Evolutionary conservation across 2,113 vertebrate species (phyloP).

Genomic region (Scomber colias): DNA sequence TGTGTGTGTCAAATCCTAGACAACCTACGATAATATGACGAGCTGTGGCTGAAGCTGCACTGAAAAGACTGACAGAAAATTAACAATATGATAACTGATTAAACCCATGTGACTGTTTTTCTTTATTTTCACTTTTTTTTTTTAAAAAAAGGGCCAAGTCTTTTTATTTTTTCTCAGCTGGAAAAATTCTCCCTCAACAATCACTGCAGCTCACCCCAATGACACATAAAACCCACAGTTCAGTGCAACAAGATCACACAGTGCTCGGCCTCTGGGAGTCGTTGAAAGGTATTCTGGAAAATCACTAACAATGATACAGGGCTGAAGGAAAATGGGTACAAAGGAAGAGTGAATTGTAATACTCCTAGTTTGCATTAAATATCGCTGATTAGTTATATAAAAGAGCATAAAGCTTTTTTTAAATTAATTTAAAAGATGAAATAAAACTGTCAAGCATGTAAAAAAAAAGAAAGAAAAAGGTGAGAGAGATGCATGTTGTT

Average conservation of each 20-base stretch:
- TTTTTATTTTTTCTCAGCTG: neutral
- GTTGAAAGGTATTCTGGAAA: slow-evolving; percentile 16
- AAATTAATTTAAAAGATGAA: too few species aligned
- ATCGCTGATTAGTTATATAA: neutral
- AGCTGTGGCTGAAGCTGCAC: neutral
- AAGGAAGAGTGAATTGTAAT: too few species aligned
- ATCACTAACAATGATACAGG: neutral
- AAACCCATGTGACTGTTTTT: neutral
- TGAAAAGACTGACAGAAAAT: too few species aligned
- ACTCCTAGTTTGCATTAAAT: too few species aligned
- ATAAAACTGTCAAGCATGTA: neutral
- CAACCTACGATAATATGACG: neutral
- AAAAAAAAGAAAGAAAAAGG: too few species aligned
- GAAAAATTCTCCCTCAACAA: neutral
- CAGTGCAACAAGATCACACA: neutral
- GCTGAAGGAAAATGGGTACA: neutral
- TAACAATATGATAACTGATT: too few species aligned
- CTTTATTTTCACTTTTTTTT: neutral
- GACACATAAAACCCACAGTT: neutral
- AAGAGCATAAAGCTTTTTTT: neutral
- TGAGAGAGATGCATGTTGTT: neutral
- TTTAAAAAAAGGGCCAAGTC: neutral
- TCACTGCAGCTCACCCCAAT: neutral
- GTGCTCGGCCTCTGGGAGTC: neutral
- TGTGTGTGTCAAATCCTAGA: neutral